phyloP scores from a whole-genome alignment of 2,888 invertebrate species.

The Hirtodrosophila confusa region DNA sequence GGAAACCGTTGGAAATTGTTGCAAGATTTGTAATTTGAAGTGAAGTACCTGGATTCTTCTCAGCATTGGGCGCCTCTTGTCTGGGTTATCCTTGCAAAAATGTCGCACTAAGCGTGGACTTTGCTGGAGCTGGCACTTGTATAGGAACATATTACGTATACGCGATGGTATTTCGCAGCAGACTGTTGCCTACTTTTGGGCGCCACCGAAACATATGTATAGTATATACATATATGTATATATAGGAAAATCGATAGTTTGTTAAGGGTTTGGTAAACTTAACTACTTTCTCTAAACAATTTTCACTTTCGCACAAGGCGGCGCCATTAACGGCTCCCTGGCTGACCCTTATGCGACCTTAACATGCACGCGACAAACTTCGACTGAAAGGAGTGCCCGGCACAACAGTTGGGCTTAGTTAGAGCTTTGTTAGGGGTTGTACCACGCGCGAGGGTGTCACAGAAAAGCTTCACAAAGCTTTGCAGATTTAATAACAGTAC shows the following conservation, averaged over 20 bases:
- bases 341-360: constrained; percentile 52
- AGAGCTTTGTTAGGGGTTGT: constrained; percentile 41
- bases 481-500: constrained; percentile 28
- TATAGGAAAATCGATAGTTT: constrained; percentile 55
- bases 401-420: constrained; percentile 28
- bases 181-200: constrained; percentile 64
- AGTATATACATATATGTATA: too few relatives aligned
- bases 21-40: not conserved
- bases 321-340: constrained; percentile 48
- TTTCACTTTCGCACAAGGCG: constrained; percentile 25
- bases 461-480: constrained; percentile 45
- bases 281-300: constrained; percentile 38
- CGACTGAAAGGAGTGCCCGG: constrained; percentile 72
- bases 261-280: constrained; percentile 3
- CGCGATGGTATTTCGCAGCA: constrained; percentile 30
- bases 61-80: constrained; percentile 45
- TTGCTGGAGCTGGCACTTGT: constrained; percentile 63
- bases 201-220: constrained; percentile 36
- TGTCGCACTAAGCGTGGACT: constrained; percentile 40
- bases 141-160: constrained; percentile 71
- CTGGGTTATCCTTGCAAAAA: constrained; percentile 29
- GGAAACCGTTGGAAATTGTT: constrained; percentile 25
- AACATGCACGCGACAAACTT: constrained; percentile 69
- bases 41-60: constrained; percentile 62
- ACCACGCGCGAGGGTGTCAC: not conserved